These are phyloP conservation scores for Austrolebias charrua DNA, from an alignment of 2,797 vertebrate genomes.

Conservation along the genomic window DNA sequence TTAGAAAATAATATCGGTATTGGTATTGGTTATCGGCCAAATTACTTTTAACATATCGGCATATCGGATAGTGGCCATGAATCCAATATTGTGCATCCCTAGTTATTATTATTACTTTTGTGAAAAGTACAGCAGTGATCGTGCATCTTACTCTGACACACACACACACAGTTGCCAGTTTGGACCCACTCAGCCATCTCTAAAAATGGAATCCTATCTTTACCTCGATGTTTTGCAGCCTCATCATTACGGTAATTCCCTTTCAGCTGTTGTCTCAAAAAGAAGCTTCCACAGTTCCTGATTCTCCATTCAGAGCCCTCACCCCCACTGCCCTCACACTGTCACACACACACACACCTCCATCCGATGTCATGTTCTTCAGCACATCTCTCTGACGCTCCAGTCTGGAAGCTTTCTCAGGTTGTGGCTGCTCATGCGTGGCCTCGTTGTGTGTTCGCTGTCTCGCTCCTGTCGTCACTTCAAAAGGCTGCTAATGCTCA, in stretches of 20 bases:
- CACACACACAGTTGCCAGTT: constrained; percentile 36
- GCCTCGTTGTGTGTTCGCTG: constrained; percentile 32
- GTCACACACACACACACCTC: no score
- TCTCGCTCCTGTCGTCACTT: constrained; percentile 48
- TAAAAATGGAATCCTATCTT: constrained; percentile 48
- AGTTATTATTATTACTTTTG: no score
- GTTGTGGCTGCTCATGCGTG: constrained; percentile 9
- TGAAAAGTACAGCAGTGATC: constrained; percentile 26
- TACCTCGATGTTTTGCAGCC: constrained; percentile 38
- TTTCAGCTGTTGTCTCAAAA: constrained; percentile 36
- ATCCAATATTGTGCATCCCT: no score
- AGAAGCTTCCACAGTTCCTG: constrained; percentile 25
- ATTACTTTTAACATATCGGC: no score
- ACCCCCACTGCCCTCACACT: neutral
- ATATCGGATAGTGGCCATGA: no score
- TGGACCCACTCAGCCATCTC: constrained; percentile 38
- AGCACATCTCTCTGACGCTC: constrained; percentile 15
- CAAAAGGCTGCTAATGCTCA: constrained; percentile 63
- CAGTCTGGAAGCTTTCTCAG: neutral
- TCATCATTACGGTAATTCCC: constrained; percentile 51
- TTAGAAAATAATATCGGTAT: no score
- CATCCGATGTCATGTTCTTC: constrained; percentile 7
- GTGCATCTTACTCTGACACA: constrained; percentile 32
- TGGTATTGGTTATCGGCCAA: no score
- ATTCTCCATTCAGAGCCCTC: constrained; percentile 26